A percentile compares a stretch with the other conserved stretches of the same genome.
These are phyloP conservation scores for Plebejus anna DNA, from an alignment of 2,888 invertebrate species.

Conservation along the genomic window DNA sequence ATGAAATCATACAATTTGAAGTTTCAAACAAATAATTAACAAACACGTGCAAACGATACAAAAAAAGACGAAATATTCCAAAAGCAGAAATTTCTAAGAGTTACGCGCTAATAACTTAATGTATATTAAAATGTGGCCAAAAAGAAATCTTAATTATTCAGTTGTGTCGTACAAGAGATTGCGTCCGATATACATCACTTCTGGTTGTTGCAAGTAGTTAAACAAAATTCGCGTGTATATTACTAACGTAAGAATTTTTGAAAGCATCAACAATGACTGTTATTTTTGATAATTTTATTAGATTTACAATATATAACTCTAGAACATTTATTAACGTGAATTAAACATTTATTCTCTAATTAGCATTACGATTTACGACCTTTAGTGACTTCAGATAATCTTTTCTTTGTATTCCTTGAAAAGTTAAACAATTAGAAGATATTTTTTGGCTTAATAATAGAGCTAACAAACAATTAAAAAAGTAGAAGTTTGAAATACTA, in stretches of 20 bases:
- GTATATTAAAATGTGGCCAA: slow-evolving; percentile 23
- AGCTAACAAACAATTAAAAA: too few relatives aligned
- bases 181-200: slow-evolving; percentile 17
- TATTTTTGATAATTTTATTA: background rate
- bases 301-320: background rate
- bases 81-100: slow-evolving; percentile 26
- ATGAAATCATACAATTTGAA: background rate
- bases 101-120: slow-evolving; percentile 29
- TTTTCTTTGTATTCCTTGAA: background rate
- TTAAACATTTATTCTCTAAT: too few relatives aligned
- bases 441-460: background rate
- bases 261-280: slow-evolving; percentile 15
- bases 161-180: slow-evolving; percentile 23
- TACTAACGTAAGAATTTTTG: background rate
- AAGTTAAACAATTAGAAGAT: background rate
- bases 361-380: background rate
- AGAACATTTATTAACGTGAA: background rate
- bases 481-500: background rate
- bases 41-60: background rate
- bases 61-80: background rate
- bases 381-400: background rate
- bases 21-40: background rate
- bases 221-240: background rate
- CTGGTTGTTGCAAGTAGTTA: slow-evolving; percentile 21
- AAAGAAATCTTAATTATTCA: slow-evolving; percentile 28